phyloP scores from a whole-genome alignment of 2,113 vertebrate genomes.

The Circaetus gallicus region DNA sequence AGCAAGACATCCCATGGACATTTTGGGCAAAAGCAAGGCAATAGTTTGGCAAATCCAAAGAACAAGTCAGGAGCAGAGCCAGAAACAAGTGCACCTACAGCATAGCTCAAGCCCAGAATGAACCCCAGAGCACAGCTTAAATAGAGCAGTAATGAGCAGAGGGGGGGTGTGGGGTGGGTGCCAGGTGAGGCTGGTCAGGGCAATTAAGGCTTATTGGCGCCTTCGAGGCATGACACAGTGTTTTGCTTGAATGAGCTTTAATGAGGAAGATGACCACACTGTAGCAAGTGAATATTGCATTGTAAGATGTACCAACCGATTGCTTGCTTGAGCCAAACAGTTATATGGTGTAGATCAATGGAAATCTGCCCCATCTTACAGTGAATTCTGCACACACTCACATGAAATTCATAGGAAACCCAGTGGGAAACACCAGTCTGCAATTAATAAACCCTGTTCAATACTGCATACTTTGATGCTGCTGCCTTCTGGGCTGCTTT shows the following conservation, averaged over 20 bases:
- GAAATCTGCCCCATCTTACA: not conserved
- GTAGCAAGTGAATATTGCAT: not conserved
- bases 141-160: not conserved
- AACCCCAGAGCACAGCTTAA: not conserved
- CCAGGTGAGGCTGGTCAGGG: not conserved
- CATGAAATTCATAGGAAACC: not conserved
- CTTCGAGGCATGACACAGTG: not conserved
- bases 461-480: not conserved
- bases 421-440: not conserved
- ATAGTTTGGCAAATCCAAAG: not conserved
- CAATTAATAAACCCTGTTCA: not conserved
- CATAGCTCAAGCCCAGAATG: rapidly evolving
- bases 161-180: rapidly evolving
- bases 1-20: rapidly evolving
- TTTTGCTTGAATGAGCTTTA: not conserved
- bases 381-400: not conserved
- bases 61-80: rapidly evolving
- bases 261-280: not conserved
- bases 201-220: not conserved
- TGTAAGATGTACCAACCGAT: not conserved
- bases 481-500: not conserved
- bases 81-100: rapidly evolving
- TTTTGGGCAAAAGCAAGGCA: not conserved
- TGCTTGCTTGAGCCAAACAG: not conserved
- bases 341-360: not conserved